Evolutionary conservation across 1,140 invertebrate species (phyloP).

Genomic region (Nebria ingens): DNA sequence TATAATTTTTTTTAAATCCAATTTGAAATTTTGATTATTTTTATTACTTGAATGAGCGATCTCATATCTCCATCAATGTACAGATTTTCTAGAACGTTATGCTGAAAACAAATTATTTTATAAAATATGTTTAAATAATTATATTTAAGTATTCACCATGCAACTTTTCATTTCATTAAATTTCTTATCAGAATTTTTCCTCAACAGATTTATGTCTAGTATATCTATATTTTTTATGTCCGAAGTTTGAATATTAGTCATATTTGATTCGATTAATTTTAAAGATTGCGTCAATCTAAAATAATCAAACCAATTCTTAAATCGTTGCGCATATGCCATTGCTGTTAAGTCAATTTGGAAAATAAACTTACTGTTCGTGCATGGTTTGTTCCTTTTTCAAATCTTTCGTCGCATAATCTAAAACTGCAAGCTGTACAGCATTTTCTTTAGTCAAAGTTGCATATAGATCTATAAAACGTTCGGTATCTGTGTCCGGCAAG

Average conservation of each 20-base stretch:
- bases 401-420: neutral
- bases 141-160: neutral
- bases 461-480: neutral
- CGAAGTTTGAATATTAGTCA: neutral
- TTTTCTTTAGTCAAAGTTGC: neutral
- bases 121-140: neutral
- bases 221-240: neutral
- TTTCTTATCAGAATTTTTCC: neutral
- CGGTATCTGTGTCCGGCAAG: neutral
- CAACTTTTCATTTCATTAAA: neutral
- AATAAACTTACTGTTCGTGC: neutral
- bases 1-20: neutral
- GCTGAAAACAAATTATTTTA: no score
- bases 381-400: neutral
- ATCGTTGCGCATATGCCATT: no score
- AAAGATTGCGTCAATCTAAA: neutral
- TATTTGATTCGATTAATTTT: neutral
- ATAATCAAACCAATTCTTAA: neutral
- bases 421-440: neutral
- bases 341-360: neutral
- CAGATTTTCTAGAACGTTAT: no score
- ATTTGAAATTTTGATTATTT: neutral
- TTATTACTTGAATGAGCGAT: no score
- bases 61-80: no score
- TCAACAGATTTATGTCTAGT: neutral